A percentile compares a stretch with the other conserved stretches of the same genome.
These are phyloP conservation scores for Canis aureus DNA, from an alignment of 2,113 vertebrate genomes.

Conservation along the genomic window DNA sequence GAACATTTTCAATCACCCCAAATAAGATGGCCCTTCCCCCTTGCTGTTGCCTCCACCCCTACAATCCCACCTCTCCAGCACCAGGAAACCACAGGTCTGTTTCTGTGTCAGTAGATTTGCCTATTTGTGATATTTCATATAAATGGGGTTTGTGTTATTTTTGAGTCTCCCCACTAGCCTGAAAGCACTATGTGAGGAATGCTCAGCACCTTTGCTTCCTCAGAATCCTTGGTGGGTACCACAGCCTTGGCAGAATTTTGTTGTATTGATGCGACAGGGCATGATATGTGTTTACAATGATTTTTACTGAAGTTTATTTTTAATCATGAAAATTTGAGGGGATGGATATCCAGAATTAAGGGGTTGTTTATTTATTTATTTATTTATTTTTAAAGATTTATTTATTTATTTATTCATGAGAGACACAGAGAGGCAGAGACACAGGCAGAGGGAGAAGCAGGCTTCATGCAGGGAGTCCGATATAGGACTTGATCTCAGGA, in stretches of 20 bases:
- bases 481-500: too few species aligned
- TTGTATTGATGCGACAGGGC: not conserved
- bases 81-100: not conserved
- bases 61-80: fast-evolving
- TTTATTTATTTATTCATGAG: too few species aligned
- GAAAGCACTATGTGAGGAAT: not conserved
- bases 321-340: not conserved
- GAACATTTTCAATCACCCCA: not conserved
- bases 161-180: not conserved
- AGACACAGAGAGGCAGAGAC: too few species aligned
- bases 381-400: too few species aligned
- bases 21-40: not conserved
- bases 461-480: too few species aligned
- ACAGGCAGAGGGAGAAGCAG: too few species aligned
- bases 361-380: not conserved
- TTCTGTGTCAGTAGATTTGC: not conserved
- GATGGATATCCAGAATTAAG: not conserved
- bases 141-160: not conserved
- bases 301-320: not conserved
- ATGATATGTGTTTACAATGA: not conserved
- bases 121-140: fast-evolving
- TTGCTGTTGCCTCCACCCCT: not conserved
- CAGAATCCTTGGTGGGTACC: not conserved
- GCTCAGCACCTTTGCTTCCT: fast-evolving
- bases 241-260: not conserved